A percentile compares a stretch with the other conserved stretches of the same genome.
Conservation (phyloP, 2,797 vertebrate species). For the Anas capensis region DNA sequence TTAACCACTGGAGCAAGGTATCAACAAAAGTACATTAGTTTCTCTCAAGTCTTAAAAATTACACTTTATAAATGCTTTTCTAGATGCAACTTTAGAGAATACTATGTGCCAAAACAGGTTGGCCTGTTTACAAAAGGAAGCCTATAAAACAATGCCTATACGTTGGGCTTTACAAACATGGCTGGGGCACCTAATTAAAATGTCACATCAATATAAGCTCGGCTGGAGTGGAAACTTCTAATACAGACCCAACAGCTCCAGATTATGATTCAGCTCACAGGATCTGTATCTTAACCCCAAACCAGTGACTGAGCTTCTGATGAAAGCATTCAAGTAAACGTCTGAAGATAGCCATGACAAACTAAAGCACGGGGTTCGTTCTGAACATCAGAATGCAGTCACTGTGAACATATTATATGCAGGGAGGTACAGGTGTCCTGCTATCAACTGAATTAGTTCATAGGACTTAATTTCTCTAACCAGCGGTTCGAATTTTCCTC, state of each 20-base stretch:
- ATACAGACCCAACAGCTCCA: background rate
- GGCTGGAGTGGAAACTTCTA: background rate
- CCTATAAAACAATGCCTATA: background rate
- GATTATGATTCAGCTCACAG: background rate
- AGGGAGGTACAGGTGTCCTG: background rate
- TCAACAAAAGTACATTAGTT: background rate
- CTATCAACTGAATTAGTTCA: background rate
- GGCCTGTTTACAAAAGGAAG: background rate
- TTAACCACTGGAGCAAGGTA: background rate
- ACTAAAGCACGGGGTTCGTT: background rate
- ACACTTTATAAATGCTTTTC: background rate
- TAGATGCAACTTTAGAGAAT: background rate
- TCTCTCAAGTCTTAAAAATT: background rate
- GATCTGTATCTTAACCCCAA: background rate
- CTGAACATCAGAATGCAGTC: background rate
- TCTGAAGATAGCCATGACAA: background rate
- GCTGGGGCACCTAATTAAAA: background rate
- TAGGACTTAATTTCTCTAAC: background rate
- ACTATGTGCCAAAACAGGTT: background rate
- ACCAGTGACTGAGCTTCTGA: background rate
- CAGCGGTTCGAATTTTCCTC: background rate
- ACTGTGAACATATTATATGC: background rate
- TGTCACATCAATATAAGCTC: background rate
- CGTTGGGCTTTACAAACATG: background rate
- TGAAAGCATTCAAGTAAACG: background rate